Base-by-base conservation (phyloP, 2,888 invertebrate genomes). In the Heliothis peltigera region DNA sequence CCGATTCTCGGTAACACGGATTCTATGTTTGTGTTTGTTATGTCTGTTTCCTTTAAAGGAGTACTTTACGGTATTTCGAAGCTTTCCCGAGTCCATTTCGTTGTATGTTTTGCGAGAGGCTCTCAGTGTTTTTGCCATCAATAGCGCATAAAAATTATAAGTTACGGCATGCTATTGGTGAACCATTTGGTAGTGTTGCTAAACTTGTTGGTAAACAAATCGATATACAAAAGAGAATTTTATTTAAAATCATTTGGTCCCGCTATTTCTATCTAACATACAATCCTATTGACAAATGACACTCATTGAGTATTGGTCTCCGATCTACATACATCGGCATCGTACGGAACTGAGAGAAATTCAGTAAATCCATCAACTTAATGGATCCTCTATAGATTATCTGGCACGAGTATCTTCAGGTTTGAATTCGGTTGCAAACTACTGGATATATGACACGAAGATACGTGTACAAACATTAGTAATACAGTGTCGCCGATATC, bases 121-220 rank as follows among this genome's bases (percentile, higher is more conserved):
- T 49, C 47, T n/a, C 21, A 21, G 25, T 54, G 35, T 39, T 39
- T 49, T 25, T 8, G 18, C 56, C 48, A 39, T 56, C 55, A 49
- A 53, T 42, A 59, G 44, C 7, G 39, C 35, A 44, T 70, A 65
- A 70, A 75, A 75, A 59, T 43, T 75, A 60, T 18, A 75, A 60
- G n/a, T 47, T 75, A 75, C 47, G 47, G n/a, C 12, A 22, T 44
- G 18, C 46, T 39, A 60, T 64, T 22, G 71, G 64, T 65, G 70
- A 64, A 48, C 19, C 64, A 55, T 75, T 75, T 64, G 44, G 21
- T 28, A 47, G 22, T 21, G 42, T 46, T 28, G 54, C 51, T 43
- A 43, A 55, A 44, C 53, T 47, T 47, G 35, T 43, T n/a, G n/a
- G n/a, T n/a, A n/a, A n/a, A n/a, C n/a, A n/a, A n/a, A n/a, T n/a